Base-by-base conservation (phyloP, 2,797 vertebrate genomes). In the Melanotaenia trifasciata region DNA sequence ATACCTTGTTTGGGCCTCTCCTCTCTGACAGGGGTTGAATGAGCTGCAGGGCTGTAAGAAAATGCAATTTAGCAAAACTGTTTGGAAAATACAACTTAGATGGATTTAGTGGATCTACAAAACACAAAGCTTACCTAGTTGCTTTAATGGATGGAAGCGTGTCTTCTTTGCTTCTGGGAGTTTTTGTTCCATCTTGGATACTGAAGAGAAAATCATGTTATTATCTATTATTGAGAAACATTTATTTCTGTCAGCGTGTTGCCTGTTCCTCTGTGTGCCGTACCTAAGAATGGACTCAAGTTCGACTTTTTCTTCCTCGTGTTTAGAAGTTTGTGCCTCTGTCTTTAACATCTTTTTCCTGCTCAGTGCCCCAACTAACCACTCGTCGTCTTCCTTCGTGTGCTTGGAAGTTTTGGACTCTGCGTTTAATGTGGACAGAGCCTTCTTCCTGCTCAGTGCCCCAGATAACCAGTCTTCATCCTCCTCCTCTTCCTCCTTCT, bases 401-500 rank as follows among this genome's bases (percentile, higher is more conserved):
- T 84, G 79, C 11, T n/a, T 77, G 30, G 85, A 86, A 16, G 84
- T 88, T 73, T 82, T 92, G 4, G 74, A 66, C 36, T 91, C 90
- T 3, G 69, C 67, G 53, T 79, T 91, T 0, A 63, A 74, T 16
- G 2, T 50, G 0, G 71, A 60, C 26, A 79, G 85, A 70, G 86
- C 80, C 83, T 95, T 98, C 83, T 93, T 97, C 72, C 81, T 91
- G 59, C 92, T 93, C 74, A 97, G 88, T 2, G 91, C 92, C 12
- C 93, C 89, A 0, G 88, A 84, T 75, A 97, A 90, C 96, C 96
- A 97, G 76, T 96, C 95, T 0, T 94, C 93, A 32, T 87, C 78
- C 20, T 89, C 81, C 3, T 90, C 93, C 33, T 88, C 78, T 14
- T 89, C 81, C 3, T 90, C 87, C 3, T 88, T 83, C 1, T 75